A percentile compares a stretch with the other conserved stretches of the same genome.
These are phyloP conservation scores for Petrocephalus zakoni DNA, from an alignment of 2,113 vertebrate genomes.

Conservation along the genomic window DNA sequence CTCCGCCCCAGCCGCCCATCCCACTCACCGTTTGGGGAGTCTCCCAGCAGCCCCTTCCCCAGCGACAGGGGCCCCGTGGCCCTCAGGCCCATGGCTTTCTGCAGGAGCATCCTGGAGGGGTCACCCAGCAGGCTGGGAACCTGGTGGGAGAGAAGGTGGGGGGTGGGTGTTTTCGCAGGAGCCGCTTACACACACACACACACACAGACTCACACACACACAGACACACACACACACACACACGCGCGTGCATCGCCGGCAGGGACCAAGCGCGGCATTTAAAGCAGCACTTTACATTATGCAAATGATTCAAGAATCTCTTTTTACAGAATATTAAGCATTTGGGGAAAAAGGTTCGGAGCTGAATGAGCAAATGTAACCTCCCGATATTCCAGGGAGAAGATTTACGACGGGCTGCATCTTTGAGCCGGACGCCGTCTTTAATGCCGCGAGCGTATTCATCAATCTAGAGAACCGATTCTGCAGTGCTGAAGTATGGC, in stretches of 20 bases:
- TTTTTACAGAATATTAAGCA: constrained; percentile 2
- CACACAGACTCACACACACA: not conserved
- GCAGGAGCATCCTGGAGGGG: constrained; percentile 78
- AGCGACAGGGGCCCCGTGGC: constrained; percentile 57
- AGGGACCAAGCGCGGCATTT: not conserved
- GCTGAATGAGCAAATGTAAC: not conserved
- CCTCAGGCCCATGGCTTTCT: constrained; percentile 74
- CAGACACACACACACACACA: not conserved
- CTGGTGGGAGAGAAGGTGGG: constrained; percentile 48
- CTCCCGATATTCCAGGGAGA: not conserved
- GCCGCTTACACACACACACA: not conserved
- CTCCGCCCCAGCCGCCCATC: not conserved
- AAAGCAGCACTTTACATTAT: constrained; percentile 16
- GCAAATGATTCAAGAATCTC: not conserved
- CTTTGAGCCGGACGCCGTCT: not conserved
- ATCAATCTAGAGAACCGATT: not conserved
- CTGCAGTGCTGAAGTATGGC: not conserved
- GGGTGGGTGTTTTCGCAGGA: constrained; percentile 16
- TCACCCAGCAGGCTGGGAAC: constrained; percentile 86
- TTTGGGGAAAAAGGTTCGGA: not conserved
- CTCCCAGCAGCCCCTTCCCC: constrained; percentile 74
- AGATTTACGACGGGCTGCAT: not conserved
- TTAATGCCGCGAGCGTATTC: not conserved
- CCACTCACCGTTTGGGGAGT: constrained; percentile 77
- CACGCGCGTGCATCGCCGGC: not conserved